Evolutionary conservation across 1,140 invertebrate species (phyloP).

Genomic region (Drosophila saltans): DNA sequence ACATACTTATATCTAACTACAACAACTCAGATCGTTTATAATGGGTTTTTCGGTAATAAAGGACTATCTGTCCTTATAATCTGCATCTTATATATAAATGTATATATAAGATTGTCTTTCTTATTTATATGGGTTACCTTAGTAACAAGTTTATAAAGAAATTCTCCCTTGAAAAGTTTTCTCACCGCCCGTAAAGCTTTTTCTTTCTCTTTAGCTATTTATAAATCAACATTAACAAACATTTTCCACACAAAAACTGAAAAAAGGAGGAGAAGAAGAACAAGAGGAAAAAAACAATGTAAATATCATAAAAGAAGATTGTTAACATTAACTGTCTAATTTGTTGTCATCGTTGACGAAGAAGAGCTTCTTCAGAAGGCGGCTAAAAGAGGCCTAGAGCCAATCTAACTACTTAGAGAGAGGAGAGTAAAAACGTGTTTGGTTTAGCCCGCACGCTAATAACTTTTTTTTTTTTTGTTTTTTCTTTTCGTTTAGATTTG

Average conservation of each 20-base stretch:
- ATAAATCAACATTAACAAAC: conserved; percentile 63
- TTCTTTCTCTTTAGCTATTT: conserved; percentile 3
- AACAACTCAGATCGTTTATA: too few relatives aligned
- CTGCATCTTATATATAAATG: too few relatives aligned
- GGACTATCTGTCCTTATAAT: too few relatives aligned
- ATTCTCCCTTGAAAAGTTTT: not conserved
- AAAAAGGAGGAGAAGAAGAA: not conserved
- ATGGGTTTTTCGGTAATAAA: too few relatives aligned
- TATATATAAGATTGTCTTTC: too few relatives aligned
- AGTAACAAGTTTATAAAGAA: not conserved
- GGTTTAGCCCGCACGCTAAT: conserved; percentile 70
- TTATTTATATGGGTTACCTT: not conserved
- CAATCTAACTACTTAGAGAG: conserved; percentile 52
- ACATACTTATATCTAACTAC: too few relatives aligned
- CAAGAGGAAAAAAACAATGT: conserved; percentile 47
- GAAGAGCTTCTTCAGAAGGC: conserved; percentile 70
- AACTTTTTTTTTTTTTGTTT: conserved; percentile 72
- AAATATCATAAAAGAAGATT: conserved; percentile 80
- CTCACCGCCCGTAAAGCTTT: conserved; percentile 16
- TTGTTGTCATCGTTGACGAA: conserved; percentile 67
- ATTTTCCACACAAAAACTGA: conserved; percentile 37
- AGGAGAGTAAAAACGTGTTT: conserved; percentile 72
- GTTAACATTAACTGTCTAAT: conserved; percentile 81
- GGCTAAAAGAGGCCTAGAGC: conserved; percentile 58
- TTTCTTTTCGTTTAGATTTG: conserved; percentile 39